phyloP scores from a whole-genome alignment of 1,140 invertebrate species.

The Leptestheria dahalacensis region DNA sequence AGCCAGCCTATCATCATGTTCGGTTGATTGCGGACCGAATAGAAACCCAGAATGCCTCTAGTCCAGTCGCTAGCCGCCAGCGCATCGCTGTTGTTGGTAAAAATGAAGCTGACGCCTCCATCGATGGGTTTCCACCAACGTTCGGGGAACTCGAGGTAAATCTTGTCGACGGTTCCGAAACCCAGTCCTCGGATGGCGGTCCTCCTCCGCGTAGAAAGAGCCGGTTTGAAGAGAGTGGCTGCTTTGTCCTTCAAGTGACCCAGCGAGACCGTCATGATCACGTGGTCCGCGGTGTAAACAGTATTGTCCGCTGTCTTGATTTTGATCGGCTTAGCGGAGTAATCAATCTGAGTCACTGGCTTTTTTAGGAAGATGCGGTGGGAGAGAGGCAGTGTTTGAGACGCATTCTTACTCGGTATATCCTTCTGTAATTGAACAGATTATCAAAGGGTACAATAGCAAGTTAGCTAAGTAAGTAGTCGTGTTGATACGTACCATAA shows the following conservation, averaged over 20 bases:
- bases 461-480: too few species aligned
- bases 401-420: background rate
- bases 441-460: too few species aligned
- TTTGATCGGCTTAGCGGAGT: background rate
- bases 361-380: background rate
- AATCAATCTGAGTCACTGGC: too few species aligned
- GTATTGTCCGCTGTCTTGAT: constrained; percentile 22
- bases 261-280: constrained; percentile 48
- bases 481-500: constrained; percentile 37
- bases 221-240: constrained; percentile 34
- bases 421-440: background rate
- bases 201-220: constrained; percentile 33
- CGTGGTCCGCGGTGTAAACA: constrained; percentile 34
- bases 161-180: constrained; percentile 52
- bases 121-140: constrained; percentile 33
- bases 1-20: constrained; percentile 48
- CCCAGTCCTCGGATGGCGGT: constrained; percentile 42
- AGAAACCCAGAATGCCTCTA: constrained; percentile 45
- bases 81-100: too few species aligned
- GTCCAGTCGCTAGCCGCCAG: too few species aligned
- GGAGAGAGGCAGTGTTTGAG: background rate
- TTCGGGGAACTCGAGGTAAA: constrained; percentile 50
- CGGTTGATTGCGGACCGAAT: constrained; percentile 44
- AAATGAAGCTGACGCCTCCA: constrained; percentile 15
- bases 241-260: constrained; percentile 43